Evolutionary conservation across 2,797 vertebrate genomes (phyloP).

Genomic region (Tolypeutes matacus): DNA sequence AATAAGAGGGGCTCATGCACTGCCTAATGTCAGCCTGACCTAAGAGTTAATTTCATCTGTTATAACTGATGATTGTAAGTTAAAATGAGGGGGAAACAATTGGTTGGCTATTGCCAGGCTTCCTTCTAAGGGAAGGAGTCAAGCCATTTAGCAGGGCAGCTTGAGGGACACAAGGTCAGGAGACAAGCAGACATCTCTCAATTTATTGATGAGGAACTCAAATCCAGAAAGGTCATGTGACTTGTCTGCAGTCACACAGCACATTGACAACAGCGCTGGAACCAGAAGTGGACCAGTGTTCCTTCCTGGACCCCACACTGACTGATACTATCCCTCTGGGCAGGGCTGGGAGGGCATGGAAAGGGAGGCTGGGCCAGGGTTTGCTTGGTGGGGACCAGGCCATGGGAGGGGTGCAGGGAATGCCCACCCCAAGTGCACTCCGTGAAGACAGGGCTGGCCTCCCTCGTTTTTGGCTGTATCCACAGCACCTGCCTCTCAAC

Average conservation of each 20-base stretch:
- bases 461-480: not conserved
- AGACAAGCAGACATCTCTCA: not conserved
- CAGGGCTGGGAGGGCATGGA: no score
- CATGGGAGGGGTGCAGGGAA: not conserved
- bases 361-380: not conserved
- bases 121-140: not conserved
- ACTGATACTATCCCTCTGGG: not conserved
- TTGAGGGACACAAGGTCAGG: not conserved
- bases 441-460: not conserved
- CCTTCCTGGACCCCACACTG: not conserved
- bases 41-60: not conserved
- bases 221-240: not conserved
- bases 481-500: not conserved
- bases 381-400: not conserved
- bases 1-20: not conserved
- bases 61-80: not conserved
- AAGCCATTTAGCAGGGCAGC: not conserved
- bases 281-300: not conserved
- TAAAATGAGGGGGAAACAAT: not conserved
- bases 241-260: not conserved
- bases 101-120: not conserved
- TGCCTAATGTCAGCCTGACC: not conserved
- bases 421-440: not conserved
- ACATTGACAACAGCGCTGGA: not conserved
- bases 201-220: not conserved